Base-by-base conservation (phyloP, 2,113 vertebrate genomes). In the Ornithorhynchus anatinus region DNA sequence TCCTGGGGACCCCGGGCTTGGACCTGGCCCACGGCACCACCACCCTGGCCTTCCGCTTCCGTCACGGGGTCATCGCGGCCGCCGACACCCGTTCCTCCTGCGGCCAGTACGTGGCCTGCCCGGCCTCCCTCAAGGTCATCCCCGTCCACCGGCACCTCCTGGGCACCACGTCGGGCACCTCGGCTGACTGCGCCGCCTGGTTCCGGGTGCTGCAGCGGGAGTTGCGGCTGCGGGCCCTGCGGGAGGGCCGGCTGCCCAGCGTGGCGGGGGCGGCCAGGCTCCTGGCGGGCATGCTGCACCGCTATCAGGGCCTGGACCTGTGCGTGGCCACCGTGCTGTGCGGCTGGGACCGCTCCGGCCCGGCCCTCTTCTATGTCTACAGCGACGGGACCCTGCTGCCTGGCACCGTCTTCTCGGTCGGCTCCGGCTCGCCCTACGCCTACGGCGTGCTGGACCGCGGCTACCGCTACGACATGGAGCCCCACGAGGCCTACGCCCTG, bases 351-450 rank as follows among this genome's bases (percentile, higher is more conserved):
- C 85, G 54, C 35, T 86, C 50, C 1, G 95, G 94, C 6, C 95
- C 95, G 13, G 84, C 83, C 20, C 81, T 96, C 57, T 92, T 93
- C 70, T 96, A 95, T 4, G 94, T 96, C 63, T 95, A 94, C 86
- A 96, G 94, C 0, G 93, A 96, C 2, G 96, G 95, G 31, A 90
- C 94, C 4, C 75, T 77, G 11, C 82, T 96, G 53, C 87, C 90
- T 19, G 93, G 92, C 19, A 67, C 94, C 4, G 12, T 95, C 3
- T 92, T 97, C 12, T 95, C 96, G 0, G 95, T 95, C 37, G 95
- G 95, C n/a, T 96, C 95, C 0, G 95, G 96, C 4, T 96, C 95
- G 23, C 94, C 95, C 11, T 96, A 95, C 14, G 95, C 95, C 50
- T 96, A 94, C 3, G 90, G 92, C 0, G 86, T 95, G 59, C 81